A percentile compares a stretch with the other conserved stretches of the same genome.
phyloP scores from a whole-genome alignment of 2,113 vertebrate species.

The Saccopteryx bilineata region DNA sequence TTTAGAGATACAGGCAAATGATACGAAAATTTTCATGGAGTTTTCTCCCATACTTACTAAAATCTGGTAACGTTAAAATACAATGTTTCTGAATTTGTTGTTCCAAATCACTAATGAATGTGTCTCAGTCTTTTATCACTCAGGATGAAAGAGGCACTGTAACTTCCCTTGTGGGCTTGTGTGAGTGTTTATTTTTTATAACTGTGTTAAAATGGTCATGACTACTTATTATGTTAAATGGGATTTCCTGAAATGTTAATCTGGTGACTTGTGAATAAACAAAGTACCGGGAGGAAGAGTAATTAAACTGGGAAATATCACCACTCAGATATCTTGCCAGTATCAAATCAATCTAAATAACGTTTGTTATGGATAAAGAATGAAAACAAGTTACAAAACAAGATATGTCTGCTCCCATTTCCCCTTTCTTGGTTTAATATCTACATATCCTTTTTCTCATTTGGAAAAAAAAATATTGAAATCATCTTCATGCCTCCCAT shows the following conservation, averaged over 20 bases:
- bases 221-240: background rate
- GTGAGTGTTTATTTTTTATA: background rate
- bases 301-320: background rate
- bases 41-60: background rate
- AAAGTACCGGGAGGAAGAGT: background rate
- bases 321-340: background rate
- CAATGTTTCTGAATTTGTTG: background rate
- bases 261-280: background rate
- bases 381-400: background rate
- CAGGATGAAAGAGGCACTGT: background rate
- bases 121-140: background rate
- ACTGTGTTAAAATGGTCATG: background rate
- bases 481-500: background rate
- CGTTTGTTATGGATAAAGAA: background rate
- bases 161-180: background rate
- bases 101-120: background rate
- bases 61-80: background rate
- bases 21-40: background rate
- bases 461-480: too few relatives aligned
- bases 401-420: background rate
- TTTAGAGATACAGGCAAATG: background rate
- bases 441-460: background rate
- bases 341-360: background rate
- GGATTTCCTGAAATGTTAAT: background rate
- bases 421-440: background rate